Evolutionary conservation across 2,113 vertebrate species (phyloP).

Genomic region (Setophaga petechia): DNA sequence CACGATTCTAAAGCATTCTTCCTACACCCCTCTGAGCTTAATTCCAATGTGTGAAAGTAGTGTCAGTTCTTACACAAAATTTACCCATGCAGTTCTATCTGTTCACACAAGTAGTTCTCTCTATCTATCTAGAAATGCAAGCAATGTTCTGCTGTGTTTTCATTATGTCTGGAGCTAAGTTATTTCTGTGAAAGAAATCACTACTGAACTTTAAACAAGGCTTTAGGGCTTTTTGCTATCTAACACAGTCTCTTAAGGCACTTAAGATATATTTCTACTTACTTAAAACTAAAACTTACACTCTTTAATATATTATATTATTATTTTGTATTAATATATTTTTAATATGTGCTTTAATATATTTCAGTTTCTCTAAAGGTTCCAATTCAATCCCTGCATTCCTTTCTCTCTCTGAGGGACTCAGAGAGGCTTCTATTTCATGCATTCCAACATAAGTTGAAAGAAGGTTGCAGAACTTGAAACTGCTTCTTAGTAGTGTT

Average conservation of each 20-base stretch:
- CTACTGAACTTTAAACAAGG: not conserved
- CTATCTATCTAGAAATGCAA: not conserved
- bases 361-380: not conserved
- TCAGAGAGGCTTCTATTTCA: not conserved
- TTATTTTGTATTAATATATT: too few relatives aligned
- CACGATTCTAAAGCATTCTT: not conserved
- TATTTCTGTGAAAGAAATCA: not conserved
- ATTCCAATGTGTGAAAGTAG: not conserved
- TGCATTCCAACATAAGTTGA: not conserved
- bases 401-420: not conserved
- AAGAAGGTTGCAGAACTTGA: slow-evolving; percentile 10
- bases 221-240: not conserved
- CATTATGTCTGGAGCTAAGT: not conserved
- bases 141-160: not conserved
- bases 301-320: not conserved
- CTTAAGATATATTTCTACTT: not conserved
- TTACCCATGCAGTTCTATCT: not conserved
- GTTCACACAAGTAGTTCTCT: not conserved
- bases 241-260: not conserved
- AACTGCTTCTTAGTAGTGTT: not conserved
- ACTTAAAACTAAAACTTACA: not conserved
- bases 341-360: not conserved
- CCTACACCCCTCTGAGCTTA: not conserved
- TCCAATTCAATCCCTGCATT: not conserved
- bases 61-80: not conserved